Evolutionary conservation across 2,888 invertebrate genomes (phyloP).

Genomic region (Eupithecia inturbata): DNA sequence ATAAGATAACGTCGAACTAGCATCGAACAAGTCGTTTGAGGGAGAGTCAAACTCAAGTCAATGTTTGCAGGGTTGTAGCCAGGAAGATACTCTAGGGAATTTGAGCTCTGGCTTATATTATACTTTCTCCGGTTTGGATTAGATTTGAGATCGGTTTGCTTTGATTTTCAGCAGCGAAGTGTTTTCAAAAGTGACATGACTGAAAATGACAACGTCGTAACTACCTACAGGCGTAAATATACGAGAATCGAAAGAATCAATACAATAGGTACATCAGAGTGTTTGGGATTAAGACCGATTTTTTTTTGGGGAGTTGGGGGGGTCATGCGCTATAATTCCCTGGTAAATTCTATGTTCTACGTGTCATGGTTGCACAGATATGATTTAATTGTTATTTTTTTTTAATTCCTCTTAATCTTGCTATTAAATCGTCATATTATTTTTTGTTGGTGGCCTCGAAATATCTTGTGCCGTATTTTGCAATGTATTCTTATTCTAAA

Average conservation of each 20-base stretch:
- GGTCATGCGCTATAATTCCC: too few relatives aligned
- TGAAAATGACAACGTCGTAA: not conserved
- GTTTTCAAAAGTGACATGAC: not conserved
- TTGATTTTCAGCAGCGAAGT: not conserved
- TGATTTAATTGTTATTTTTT: too few relatives aligned
- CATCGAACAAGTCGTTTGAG: constrained; percentile 46
- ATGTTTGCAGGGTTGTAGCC: constrained; percentile 30
- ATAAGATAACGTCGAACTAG: constrained; percentile 51
- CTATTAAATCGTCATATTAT: too few relatives aligned
- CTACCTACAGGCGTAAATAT: not conserved
- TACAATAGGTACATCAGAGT: too few relatives aligned
- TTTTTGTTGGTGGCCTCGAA: too few relatives aligned
- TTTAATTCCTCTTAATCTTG: too few relatives aligned
- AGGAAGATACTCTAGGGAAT: constrained; percentile 21
- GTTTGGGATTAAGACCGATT: too few relatives aligned
- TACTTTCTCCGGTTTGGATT: not conserved
- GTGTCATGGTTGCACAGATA: too few relatives aligned
- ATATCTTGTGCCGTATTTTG: too few relatives aligned
- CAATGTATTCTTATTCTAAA: too few relatives aligned
- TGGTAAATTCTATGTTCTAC: too few relatives aligned
- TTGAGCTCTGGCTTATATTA: not conserved
- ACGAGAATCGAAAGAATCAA: not conserved
- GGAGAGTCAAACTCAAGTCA: constrained; percentile 46
- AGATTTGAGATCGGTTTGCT: not conserved
- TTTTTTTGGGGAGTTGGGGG: too few relatives aligned